phyloP scores from a whole-genome alignment of 1,140 invertebrate genomes.

The Cylas formicarius region DNA sequence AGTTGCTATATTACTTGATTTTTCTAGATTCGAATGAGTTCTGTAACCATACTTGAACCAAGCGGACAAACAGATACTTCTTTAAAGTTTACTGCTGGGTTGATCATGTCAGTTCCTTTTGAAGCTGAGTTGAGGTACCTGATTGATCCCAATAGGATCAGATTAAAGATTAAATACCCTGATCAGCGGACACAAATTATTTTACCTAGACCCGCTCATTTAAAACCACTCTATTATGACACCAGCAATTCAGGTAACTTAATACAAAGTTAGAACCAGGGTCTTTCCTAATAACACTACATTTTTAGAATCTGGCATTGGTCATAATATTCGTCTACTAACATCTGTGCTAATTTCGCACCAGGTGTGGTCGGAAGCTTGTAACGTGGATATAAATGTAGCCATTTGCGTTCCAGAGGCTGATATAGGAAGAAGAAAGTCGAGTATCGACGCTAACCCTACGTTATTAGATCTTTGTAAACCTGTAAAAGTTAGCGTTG shows the following conservation, averaged over 20 bases:
- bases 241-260: conserved; percentile 25
- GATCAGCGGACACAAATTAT: conserved; percentile 82
- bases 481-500: conserved; percentile 81
- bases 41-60: conserved; percentile 78
- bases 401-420: conserved; percentile 71
- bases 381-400: conserved; percentile 78
- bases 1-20: background rate
- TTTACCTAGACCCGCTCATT: conserved; percentile 63
- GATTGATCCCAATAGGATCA: conserved; percentile 60
- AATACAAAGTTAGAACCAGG: too few relatives aligned
- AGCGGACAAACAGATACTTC: conserved; percentile 72
- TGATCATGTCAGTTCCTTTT: conserved; percentile 77
- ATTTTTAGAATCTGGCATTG: conserved; percentile 33
- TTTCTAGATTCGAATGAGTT: conserved; percentile 62
- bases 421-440: conserved; percentile 48
- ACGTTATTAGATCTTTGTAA: conserved; percentile 78
- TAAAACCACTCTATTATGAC: conserved; percentile 49
- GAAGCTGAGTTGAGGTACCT: conserved; percentile 81
- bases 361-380: conserved; percentile 83
- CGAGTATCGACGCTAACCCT: conserved; percentile 50
- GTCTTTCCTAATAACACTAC: conserved; percentile 3
- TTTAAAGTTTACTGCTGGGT: conserved; percentile 88
- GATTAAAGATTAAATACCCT: conserved; percentile 84
- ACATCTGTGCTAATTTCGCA: conserved; percentile 85
- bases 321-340: conserved; percentile 66